These are phyloP conservation scores for Andrena minutula DNA, from an alignment of 2,888 invertebrate species.

Conservation along the genomic window DNA sequence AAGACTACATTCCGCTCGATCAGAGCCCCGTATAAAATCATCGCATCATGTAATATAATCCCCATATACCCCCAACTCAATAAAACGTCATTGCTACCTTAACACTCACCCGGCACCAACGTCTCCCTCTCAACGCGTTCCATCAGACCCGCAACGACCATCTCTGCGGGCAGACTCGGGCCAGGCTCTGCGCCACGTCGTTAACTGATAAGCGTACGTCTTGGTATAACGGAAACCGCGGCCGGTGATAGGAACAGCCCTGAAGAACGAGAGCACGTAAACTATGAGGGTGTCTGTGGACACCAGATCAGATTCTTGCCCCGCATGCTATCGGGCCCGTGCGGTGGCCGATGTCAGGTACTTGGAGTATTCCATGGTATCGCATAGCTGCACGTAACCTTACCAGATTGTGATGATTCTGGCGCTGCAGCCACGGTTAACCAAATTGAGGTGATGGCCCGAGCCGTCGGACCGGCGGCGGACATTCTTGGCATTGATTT, in stretches of 20 bases:
- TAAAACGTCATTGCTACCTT: background rate
- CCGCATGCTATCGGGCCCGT: constrained; percentile 66
- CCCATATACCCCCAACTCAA: background rate
- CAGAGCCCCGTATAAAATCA: too few relatives aligned
- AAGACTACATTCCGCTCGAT: too few relatives aligned
- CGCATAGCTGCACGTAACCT: constrained; percentile 67
- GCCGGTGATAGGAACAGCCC: constrained; percentile 21
- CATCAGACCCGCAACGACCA: background rate
- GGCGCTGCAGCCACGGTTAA: constrained; percentile 64
- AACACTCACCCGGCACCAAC: background rate
- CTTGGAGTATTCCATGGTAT: constrained; percentile 68
- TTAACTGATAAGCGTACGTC: constrained; percentile 36
- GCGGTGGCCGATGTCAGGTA: constrained; percentile 55
- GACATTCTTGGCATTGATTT: constrained; percentile 57
- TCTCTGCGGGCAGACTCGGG: constrained; percentile 21
- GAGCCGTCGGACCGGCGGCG: constrained; percentile 33
- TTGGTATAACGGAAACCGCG: constrained; percentile 36
- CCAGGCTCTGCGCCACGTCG: constrained; percentile 12
- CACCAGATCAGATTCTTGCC: constrained; percentile 75
- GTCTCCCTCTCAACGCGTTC: background rate
- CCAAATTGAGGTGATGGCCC: constrained; percentile 56
- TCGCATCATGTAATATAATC: too few relatives aligned
- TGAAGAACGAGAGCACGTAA: constrained; percentile 70
- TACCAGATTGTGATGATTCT: constrained; percentile 60
- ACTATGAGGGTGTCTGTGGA: constrained; percentile 75